Evolutionary conservation across 2,113 vertebrate genomes (phyloP), one percentile per base, ranked within the genome.

Genomic region (Oreochromis tanganicae): DNA sequence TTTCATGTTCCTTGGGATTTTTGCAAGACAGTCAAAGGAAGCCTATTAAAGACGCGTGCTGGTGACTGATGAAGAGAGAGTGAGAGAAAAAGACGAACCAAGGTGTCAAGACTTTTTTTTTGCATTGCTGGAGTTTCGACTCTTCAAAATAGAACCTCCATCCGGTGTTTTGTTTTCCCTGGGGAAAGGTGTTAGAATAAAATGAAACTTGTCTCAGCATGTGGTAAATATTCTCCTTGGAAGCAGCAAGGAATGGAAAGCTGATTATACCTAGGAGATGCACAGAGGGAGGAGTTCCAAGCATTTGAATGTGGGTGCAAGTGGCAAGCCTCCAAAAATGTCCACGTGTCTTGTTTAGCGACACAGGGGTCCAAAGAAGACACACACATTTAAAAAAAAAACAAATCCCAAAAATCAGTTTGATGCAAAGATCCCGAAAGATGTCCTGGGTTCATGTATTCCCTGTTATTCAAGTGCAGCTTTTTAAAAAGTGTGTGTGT

Each of bases 191-290:
- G 88, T 82, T 90, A 54, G 90, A 88, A 91, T 91, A 86, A 94
- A 94, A 89, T 87, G 85, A 92, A 95, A 94, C 93, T 85, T 92
- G 93, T 89, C 91, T 90, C 94, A 94, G 93, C 94, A 84, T 90
- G 94, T 91, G 91, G 91, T 91, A 91, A 92, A 93, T 92, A 87
- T 92, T 94, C 86, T 86, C 38, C 79, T 71, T 6, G 85, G 86
- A 93, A 87, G 63, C 85, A 85, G 89, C 59, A 2, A 50, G 50
- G 84, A 89, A 82, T 32, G 82, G 63, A 85, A 91, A 55, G 79
- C 79, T 48, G 85, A 56, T 66, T 92, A 82, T 81, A 82, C 87
- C 59, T n/a, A 78, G 24, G 59, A 50, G 80, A 90, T 85, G 80
- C 80, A 54, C 38, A 56, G 82, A 75, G 27, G 13, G 63, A 59